A percentile compares a stretch with the other conserved stretches of the same genome.
These are phyloP conservation scores for Macrosoma leucophasiata DNA, from an alignment of 2,888 invertebrate species.

Conservation along the genomic window DNA sequence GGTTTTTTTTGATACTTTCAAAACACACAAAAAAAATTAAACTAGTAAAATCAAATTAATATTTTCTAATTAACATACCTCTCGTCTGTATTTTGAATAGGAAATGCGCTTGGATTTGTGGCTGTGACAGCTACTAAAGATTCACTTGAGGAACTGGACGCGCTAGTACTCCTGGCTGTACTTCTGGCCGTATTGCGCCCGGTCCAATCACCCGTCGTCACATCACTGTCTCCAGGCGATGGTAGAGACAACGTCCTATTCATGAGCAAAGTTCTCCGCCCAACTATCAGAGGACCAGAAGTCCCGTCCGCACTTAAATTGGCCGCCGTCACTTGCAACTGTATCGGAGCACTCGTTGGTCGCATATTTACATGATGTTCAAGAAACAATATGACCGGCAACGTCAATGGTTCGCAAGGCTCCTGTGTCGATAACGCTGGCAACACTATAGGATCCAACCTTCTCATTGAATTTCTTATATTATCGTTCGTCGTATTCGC, in stretches of 20 bases:
- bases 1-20: no score
- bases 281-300: constrained; percentile 62
- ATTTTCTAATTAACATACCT: constrained; percentile 38
- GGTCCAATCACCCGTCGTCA: constrained; percentile 56
- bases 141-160: constrained; percentile 61
- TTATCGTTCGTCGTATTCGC: constrained; percentile 49
- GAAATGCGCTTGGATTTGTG: constrained; percentile 37
- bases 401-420: constrained; percentile 53
- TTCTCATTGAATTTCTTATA: constrained; percentile 61
- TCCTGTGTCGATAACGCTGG: constrained; percentile 54
- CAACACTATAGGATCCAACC: constrained; percentile 61
- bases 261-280: constrained; percentile 60
- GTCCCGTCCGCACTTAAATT: constrained; percentile 60
- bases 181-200: constrained; percentile 53
- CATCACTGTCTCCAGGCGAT: constrained; percentile 62
- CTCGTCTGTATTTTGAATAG: constrained; percentile 54
- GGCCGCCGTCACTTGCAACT: constrained; percentile 64
- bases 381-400: constrained; percentile 65
- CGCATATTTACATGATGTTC: constrained; percentile 65
- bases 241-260: constrained; percentile 61
- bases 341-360: constrained; percentile 66
- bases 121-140: constrained; percentile 46
- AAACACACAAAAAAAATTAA: no score
- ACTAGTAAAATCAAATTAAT: not conserved
- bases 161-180: constrained; percentile 51